Conservation (phyloP, 2,113 vertebrate genomes). For the Oreochromis niloticus region DNA sequence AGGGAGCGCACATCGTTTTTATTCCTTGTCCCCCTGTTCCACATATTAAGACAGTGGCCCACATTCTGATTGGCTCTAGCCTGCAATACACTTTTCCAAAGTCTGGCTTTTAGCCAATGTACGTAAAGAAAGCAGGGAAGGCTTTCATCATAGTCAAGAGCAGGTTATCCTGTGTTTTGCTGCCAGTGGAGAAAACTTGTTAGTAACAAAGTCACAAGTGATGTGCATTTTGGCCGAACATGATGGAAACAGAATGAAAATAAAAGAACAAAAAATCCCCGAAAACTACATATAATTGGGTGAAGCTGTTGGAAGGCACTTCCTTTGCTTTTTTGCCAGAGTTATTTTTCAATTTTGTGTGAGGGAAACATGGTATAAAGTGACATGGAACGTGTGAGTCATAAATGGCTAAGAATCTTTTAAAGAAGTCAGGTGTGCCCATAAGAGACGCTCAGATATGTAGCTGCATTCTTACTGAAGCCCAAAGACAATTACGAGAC, state of each 20-base stretch:
- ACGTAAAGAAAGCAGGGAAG: background rate
- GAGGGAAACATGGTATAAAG: background rate
- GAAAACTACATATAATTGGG: background rate
- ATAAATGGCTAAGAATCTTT: background rate
- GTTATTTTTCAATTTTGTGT: background rate
- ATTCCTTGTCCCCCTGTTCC: background rate
- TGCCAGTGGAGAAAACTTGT: background rate
- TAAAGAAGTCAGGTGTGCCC: background rate
- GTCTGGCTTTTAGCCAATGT: background rate
- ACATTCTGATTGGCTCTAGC: background rate
- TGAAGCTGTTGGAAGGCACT: background rate
- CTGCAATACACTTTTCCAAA: background rate
- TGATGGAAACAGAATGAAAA: background rate
- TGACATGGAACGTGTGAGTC: background rate
- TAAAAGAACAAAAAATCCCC: background rate
- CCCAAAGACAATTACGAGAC: background rate
- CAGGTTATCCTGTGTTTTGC: background rate
- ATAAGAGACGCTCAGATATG: background rate
- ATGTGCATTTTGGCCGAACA: background rate
- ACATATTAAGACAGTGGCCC: background rate
- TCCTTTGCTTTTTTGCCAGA: background rate
- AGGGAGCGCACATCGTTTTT: background rate
- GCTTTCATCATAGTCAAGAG: background rate
- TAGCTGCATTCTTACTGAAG: background rate
- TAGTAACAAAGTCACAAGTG: background rate